phyloP scores from a whole-genome alignment of 2,797 vertebrate species.

The Rhabdomys pumilio region DNA sequence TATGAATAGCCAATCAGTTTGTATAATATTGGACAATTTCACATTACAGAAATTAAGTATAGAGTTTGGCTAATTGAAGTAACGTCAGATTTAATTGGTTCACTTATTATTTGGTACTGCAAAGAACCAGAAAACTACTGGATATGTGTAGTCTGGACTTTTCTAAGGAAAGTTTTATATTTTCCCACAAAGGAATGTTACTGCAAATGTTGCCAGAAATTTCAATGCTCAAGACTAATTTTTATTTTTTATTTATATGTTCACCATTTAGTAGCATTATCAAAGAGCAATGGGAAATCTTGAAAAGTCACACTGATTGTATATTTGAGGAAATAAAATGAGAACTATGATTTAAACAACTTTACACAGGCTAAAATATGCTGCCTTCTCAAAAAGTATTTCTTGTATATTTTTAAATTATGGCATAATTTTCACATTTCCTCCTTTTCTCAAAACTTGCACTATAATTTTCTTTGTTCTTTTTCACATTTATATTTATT shows the following conservation, averaged over 20 bases:
- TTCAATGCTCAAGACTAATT: background rate
- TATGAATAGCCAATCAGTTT: background rate
- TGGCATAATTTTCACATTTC: background rate
- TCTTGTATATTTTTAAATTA: background rate
- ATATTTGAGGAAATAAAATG: background rate
- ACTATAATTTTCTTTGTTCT: background rate
- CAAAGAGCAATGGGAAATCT: background rate
- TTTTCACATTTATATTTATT: background rate
- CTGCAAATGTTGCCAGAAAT: background rate
- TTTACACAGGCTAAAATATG: background rate
- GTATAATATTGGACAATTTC: background rate
- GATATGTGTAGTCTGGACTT: background rate
- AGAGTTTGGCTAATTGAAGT: background rate
- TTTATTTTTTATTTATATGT: background rate
- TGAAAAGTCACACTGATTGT: background rate
- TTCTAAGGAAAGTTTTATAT: background rate
- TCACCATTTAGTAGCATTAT: slow-evolving; percentile 19
- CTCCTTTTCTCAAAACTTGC: too few species aligned
- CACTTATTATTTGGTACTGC: background rate
- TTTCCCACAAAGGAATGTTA: background rate
- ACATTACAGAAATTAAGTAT: background rate
- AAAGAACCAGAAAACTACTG: background rate
- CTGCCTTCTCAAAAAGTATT: background rate
- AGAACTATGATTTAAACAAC: background rate
- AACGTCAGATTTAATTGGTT: background rate